A percentile compares a stretch with the other conserved stretches of the same genome.
phyloP scores from a whole-genome alignment of 2,888 invertebrate genomes.

The Cloeon dipterum region DNA sequence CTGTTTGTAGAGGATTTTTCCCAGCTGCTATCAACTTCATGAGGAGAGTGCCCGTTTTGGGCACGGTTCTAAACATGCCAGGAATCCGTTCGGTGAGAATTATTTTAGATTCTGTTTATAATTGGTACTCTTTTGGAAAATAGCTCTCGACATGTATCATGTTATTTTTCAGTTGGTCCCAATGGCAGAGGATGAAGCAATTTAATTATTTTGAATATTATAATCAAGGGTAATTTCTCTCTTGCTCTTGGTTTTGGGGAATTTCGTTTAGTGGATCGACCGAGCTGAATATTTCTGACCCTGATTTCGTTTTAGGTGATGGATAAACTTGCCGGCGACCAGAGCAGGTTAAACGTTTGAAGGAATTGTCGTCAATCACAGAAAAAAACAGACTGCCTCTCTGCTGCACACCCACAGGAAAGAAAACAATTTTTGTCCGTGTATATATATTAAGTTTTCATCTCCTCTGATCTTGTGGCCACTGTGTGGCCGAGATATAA shows the following conservation, averaged over 20 bases:
- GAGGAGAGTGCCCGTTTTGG: conserved; percentile 75
- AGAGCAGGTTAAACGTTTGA: conserved; percentile 64
- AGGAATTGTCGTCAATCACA: too few species aligned
- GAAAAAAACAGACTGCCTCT: not conserved
- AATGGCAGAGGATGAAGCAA: not conserved
- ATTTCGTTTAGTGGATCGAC: too few species aligned
- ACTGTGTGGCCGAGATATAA: too few species aligned
- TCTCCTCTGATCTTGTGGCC: too few species aligned
- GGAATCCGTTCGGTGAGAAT: conserved; percentile 59
- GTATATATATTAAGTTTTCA: too few species aligned
- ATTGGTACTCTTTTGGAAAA: not conserved
- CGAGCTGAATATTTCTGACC: too few species aligned
- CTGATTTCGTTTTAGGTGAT: conserved; percentile 34
- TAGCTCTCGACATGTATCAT: not conserved
- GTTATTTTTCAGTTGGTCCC: not conserved
- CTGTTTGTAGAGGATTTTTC: conserved; percentile 69
- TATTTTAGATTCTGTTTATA: too few species aligned
- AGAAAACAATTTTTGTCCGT: too few species aligned
- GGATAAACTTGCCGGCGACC: conserved; percentile 59
- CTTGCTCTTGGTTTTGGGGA: too few species aligned
- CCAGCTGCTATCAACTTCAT: conserved; percentile 92
- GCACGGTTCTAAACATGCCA: conserved; percentile 70
- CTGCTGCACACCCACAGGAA: too few species aligned
- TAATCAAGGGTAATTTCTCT: too few species aligned
- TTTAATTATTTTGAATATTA: not conserved